Percentiles rank a stretch among this genome's conserved stretches.
phyloP scores from a whole-genome alignment of 2,113 vertebrate genomes.

The Corydoras sp. region DNA sequence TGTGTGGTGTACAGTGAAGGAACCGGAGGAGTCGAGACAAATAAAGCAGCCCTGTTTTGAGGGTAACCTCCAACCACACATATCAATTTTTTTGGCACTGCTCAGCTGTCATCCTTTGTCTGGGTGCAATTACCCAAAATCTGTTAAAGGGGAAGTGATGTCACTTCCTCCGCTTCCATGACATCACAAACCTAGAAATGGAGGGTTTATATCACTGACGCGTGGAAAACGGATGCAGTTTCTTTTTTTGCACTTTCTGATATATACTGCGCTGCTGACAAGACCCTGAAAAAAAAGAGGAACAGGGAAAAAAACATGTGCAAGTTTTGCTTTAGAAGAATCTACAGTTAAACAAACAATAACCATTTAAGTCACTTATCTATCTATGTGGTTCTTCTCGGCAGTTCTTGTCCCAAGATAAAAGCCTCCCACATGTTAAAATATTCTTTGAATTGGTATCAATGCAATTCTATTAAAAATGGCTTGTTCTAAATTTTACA shows the following conservation, averaged over 20 bases:
- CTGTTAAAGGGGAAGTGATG: constrained; percentile 69
- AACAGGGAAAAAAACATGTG: constrained; percentile 14
- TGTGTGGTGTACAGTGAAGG: constrained; percentile 7
- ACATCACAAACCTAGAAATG: constrained; percentile 53
- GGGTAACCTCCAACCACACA: constrained; percentile 42
- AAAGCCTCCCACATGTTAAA: background rate
- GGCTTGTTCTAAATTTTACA: no score
- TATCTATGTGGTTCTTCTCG: background rate
- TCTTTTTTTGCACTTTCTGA: constrained; percentile 53
- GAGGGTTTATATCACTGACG: constrained; percentile 48
- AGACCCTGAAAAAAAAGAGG: constrained; percentile 36
- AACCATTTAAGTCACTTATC: background rate
- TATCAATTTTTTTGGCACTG: constrained; percentile 57
- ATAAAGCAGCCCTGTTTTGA: constrained; percentile 35
- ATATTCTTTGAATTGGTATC: background rate
- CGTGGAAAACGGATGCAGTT: constrained; percentile 68
- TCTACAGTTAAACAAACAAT: constrained; percentile 13
- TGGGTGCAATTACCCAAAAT: constrained; percentile 35
- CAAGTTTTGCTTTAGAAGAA: background rate
- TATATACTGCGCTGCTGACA: constrained; percentile 46
- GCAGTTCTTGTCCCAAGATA: background rate
- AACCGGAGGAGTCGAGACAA: constrained; percentile 22
- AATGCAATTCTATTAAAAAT: no score
- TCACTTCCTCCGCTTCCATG: constrained; percentile 69
- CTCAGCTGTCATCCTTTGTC: constrained; percentile 60